These are phyloP conservation scores for Podarcis lilfordi DNA, from an alignment of 2,797 vertebrate genomes.

Conservation along the genomic window DNA sequence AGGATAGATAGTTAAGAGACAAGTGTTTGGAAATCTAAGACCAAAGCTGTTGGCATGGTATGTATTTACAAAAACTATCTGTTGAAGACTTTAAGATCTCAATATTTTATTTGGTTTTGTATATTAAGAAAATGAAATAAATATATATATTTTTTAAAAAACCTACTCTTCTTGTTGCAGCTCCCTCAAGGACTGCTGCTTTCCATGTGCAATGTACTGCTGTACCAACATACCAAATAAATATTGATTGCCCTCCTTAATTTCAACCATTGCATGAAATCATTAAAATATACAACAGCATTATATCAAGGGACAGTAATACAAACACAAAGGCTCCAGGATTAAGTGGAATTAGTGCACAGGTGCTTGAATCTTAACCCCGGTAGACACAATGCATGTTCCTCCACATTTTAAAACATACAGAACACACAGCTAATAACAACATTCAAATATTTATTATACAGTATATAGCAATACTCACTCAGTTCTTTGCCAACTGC, in stretches of 20 bases:
- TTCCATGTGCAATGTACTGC: background rate
- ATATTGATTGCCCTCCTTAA: background rate
- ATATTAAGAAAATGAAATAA: no score
- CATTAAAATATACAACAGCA: no score
- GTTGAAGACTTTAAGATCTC: no score
- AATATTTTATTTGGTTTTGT: no score
- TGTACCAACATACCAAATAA: background rate
- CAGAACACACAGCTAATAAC: background rate
- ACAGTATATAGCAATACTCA: constrained; percentile 70
- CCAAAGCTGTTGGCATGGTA: background rate
- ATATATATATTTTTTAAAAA: no score
- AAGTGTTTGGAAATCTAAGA: background rate
- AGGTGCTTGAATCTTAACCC: background rate
- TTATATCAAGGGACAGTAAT: background rate
- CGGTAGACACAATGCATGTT: background rate
- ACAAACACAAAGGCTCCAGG: background rate
- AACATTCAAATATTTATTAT: background rate
- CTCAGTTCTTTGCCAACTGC: constrained; percentile 91
- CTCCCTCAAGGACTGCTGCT: background rate
- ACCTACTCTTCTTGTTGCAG: background rate
- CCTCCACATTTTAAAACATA: background rate
- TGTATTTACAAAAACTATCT: background rate
- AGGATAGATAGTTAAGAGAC: background rate
- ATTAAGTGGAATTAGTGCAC: background rate
- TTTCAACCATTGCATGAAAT: background rate